These are phyloP conservation scores for Falco biarmicus DNA, from an alignment of 2,797 vertebrate genomes.

Conservation along the genomic window DNA sequence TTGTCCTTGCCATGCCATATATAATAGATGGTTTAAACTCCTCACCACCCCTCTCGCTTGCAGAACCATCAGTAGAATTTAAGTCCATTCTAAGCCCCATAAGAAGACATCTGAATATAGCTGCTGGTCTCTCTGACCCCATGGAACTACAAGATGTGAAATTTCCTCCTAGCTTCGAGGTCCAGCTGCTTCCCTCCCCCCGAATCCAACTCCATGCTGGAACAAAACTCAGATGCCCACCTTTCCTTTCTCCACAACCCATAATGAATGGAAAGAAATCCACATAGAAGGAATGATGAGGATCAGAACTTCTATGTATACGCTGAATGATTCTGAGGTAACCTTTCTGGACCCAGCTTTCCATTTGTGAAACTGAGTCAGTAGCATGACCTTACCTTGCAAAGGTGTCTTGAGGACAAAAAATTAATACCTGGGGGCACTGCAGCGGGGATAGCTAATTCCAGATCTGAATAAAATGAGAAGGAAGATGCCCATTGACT, in stretches of 20 bases:
- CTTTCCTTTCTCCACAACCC: not conserved
- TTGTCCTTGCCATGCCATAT: not conserved
- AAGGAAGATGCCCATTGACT: conserved; percentile 54
- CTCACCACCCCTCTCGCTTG: not conserved
- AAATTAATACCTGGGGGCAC: not conserved
- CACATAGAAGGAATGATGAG: not conserved
- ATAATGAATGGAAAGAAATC: not conserved
- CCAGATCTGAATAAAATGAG: conserved; percentile 35
- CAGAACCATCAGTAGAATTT: not conserved
- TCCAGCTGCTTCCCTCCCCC: not conserved
- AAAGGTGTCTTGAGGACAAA: conserved; percentile 55
- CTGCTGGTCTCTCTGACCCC: not conserved
- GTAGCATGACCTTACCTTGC: not conserved
- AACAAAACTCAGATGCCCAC: not conserved
- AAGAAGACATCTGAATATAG: not conserved
- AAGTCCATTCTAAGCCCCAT: not conserved
- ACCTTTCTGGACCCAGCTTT: not conserved
- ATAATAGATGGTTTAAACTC: not conserved
- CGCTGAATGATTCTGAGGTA: not conserved
- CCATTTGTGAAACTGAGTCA: not conserved
- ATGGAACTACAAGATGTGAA: not conserved
- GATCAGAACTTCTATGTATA: not conserved
- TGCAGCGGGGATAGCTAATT: conserved; percentile 10
- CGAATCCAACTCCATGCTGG: not conserved
- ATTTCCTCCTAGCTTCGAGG: not conserved